Conservation (phyloP, 2,797 vertebrate species). For the Poecilia picta region DNA sequence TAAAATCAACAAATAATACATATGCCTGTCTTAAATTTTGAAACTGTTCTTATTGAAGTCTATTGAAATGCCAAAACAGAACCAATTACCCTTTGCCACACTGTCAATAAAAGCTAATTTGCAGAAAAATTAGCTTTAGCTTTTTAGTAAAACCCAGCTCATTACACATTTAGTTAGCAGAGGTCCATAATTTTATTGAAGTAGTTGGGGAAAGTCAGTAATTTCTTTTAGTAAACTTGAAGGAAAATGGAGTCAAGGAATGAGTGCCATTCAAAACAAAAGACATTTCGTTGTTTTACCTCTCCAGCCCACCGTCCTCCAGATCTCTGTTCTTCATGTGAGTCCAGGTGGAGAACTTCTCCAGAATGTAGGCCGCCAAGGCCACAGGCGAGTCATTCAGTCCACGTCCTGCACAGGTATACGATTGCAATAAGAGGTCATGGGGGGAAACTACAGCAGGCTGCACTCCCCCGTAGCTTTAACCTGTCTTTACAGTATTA, state of each 20-base stretch:
- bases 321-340: constrained; percentile 76
- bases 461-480: not conserved
- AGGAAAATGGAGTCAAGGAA: not conserved
- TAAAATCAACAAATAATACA: not conserved
- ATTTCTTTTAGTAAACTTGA: not conserved
- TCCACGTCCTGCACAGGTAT: constrained; percentile 80
- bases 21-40: not conserved
- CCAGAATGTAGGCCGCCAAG: constrained; percentile 89
- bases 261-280: not conserved
- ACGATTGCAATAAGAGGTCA: not conserved
- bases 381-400: constrained; percentile 89
- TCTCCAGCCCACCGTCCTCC: constrained; percentile 86
- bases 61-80: not conserved
- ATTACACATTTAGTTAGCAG: not conserved
- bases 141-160: not conserved
- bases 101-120: not conserved
- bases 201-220: not conserved
- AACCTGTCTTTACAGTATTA: not conserved
- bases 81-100: not conserved
- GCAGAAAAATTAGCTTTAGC: not conserved
- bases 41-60: not conserved
- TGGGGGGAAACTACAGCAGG: not conserved
- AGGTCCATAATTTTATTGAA: not conserved
- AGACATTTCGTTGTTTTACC: constrained; percentile 63
- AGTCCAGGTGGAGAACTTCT: constrained; percentile 91